Evolutionary conservation across 2,113 vertebrate genomes (phyloP).

Genomic region (Phycodurus eques): DNA sequence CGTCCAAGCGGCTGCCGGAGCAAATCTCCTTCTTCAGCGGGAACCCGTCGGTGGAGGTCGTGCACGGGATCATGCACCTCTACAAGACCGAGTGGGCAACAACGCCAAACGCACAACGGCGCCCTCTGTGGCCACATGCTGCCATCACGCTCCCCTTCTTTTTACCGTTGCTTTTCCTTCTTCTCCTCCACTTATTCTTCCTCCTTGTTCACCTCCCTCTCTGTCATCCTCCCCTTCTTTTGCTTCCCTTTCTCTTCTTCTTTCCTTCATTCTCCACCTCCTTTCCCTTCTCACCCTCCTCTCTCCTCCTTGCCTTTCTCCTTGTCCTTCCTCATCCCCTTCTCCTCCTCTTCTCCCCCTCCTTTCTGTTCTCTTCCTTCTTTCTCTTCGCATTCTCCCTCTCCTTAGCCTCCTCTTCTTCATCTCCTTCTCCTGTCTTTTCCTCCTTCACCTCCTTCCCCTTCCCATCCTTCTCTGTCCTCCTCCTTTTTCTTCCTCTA

Average conservation of each 20-base stretch:
- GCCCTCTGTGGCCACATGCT: too few species aligned
- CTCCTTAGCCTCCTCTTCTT: too few species aligned
- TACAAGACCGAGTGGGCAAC: slow-evolving; percentile 95
- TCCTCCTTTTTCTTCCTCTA: too few species aligned
- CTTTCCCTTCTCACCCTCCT: background rate
- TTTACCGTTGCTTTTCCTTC: background rate
- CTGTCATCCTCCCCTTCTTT: background rate
- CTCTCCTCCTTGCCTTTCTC: too few species aligned
- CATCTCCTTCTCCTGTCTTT: too few species aligned
- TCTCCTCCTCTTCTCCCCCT: too few species aligned
- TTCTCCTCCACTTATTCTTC: background rate
- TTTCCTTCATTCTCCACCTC: too few species aligned
- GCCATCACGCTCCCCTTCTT: background rate
- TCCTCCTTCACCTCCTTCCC: too few species aligned
- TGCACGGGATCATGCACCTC: slow-evolving; percentile 98
- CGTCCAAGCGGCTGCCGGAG: slow-evolving; percentile 93
- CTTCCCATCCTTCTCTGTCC: too few species aligned
- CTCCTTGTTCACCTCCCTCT: background rate
- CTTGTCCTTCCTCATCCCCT: too few species aligned
- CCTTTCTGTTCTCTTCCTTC: background rate
- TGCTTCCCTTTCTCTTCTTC: background rate
- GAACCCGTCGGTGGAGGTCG: slow-evolving; percentile 94
- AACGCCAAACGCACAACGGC: background rate
- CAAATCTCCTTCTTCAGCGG: slow-evolving; percentile 99
- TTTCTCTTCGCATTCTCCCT: too few species aligned